A percentile compares a stretch with the other conserved stretches of the same genome.
Conservation (phyloP, 2,113 vertebrate species). For the Lepus europaeus region DNA sequence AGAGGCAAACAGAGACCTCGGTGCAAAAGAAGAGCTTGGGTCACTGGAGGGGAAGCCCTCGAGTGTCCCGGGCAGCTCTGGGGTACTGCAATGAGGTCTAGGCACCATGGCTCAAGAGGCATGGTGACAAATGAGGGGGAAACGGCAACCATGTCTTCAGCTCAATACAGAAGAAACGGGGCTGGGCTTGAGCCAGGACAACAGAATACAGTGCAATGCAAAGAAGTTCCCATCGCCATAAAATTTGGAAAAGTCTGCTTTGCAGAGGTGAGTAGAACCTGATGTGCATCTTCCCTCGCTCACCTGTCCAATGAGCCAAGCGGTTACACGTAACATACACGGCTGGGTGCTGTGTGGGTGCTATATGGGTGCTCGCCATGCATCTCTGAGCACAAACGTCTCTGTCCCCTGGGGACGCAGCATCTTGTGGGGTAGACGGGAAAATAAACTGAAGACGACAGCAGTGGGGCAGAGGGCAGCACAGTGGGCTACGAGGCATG, state of each 20-base stretch:
- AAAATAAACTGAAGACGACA: background rate
- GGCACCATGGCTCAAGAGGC: background rate
- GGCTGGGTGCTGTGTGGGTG: background rate
- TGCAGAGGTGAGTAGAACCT: background rate
- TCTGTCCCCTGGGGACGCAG: background rate
- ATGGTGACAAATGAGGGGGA: background rate
- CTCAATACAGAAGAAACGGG: background rate
- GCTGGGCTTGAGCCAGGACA: background rate
- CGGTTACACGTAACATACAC: background rate
- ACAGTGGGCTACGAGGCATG: background rate
- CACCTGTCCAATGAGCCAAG: background rate
- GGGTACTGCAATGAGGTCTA: background rate
- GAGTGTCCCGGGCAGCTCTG: background rate
- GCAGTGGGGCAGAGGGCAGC: background rate
- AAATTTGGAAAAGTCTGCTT: background rate
- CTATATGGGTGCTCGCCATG: too few species aligned
- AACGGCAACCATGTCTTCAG: background rate
- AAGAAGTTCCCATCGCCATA: background rate
- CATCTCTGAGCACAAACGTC: too few species aligned
- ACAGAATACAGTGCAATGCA: background rate
- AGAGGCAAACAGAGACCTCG: background rate
- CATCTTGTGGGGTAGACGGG: background rate
- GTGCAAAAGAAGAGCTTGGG: conserved; percentile 13
- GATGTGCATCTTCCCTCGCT: background rate
- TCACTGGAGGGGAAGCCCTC: background rate